phyloP scores from a whole-genome alignment of 1,140 invertebrate species.

The Epicauta chinensis region DNA sequence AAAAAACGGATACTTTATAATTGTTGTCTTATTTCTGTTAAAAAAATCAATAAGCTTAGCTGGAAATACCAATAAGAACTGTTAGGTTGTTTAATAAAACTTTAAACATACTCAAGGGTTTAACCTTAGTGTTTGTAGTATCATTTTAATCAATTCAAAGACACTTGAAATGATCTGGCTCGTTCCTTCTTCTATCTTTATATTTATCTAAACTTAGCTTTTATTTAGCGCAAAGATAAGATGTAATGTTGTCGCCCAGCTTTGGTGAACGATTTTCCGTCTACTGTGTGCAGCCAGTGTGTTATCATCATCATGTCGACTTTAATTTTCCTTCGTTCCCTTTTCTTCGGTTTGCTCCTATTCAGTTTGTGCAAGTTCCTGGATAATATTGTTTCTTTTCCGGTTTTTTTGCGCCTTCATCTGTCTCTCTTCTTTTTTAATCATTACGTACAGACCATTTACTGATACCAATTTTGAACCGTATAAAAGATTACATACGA shows the following conservation, averaged over 20 bases:
- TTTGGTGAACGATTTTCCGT: slow-evolving; percentile 27
- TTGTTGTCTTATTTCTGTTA: neutral
- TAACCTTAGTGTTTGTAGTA: slow-evolving; percentile 34
- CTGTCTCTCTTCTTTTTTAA: slow-evolving; percentile 25
- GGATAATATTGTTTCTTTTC: slow-evolving; percentile 10
- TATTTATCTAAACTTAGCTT: slow-evolving; percentile 38
- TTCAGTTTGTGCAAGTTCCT: slow-evolving; percentile 23
- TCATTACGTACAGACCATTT: slow-evolving; percentile 36
- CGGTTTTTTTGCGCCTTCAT: slow-evolving; percentile 5
- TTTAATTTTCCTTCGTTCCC: slow-evolving; percentile 28
- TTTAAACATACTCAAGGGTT: slow-evolving; percentile 26
- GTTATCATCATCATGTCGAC: slow-evolving; percentile 25
- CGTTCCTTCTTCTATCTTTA: slow-evolving; percentile 31
- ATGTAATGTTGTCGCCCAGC: slow-evolving; percentile 24
- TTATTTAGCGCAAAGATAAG: slow-evolving; percentile 36
- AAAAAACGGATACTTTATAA: too few species aligned
- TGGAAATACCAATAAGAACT: neutral
- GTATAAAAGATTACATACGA: slow-evolving; percentile 19
- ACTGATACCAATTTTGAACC: slow-evolving; percentile 25
- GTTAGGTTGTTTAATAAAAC: slow-evolving; percentile 26
- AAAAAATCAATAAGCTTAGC: neutral
- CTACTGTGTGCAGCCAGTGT: slow-evolving; percentile 17
- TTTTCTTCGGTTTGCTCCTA: slow-evolving; percentile 11
- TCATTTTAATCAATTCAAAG: slow-evolving; percentile 40
- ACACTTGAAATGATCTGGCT: slow-evolving; percentile 36